Evolutionary conservation across 2,888 invertebrate species (phyloP).

Genomic region (Cabera pusaria): DNA sequence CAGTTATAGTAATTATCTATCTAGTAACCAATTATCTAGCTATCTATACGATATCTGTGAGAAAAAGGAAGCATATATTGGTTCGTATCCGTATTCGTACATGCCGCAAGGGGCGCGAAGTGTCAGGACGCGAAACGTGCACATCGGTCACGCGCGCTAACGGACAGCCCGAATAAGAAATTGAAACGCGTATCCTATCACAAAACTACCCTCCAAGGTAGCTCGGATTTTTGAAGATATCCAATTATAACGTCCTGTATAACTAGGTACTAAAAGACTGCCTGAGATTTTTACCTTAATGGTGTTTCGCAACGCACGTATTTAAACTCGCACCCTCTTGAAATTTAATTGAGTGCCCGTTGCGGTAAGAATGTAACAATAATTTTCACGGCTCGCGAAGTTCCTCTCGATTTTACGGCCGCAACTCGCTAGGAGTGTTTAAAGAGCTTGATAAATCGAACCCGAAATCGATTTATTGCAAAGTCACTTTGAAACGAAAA

Average conservation of each 20-base stretch:
- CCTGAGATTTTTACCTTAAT: slow-evolving; percentile 42
- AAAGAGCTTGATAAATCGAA: slow-evolving; percentile 71
- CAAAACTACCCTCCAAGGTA: slow-evolving; percentile 48
- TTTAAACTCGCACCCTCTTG: slow-evolving; percentile 44
- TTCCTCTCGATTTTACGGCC: slow-evolving; percentile 64
- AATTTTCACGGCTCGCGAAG: slow-evolving; percentile 51
- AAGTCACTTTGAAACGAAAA: slow-evolving; percentile 65
- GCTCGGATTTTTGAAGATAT: slow-evolving; percentile 30
- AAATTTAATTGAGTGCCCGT: slow-evolving; percentile 56
- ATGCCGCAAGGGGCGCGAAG: slow-evolving; percentile 6
- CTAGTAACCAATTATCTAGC: no score
- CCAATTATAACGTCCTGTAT: slow-evolving; percentile 19
- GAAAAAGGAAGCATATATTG: background rate
- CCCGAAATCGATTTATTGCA: slow-evolving; percentile 67
- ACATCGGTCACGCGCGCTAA: slow-evolving; percentile 72
- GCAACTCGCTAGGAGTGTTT: slow-evolving; percentile 60
- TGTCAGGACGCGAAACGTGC: slow-evolving; percentile 60
- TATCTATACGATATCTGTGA: no score
- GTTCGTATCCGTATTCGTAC: background rate
- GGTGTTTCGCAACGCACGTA: slow-evolving; percentile 46
- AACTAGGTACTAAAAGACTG: slow-evolving; percentile 42
- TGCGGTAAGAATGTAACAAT: slow-evolving; percentile 60
- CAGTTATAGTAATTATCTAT: no score
- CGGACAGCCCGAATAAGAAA: slow-evolving; percentile 78
- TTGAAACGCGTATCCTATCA: slow-evolving; percentile 68